These are phyloP conservation scores for Larimichthys crocea DNA, from an alignment of 2,113 vertebrate species.

Conservation along the genomic window DNA sequence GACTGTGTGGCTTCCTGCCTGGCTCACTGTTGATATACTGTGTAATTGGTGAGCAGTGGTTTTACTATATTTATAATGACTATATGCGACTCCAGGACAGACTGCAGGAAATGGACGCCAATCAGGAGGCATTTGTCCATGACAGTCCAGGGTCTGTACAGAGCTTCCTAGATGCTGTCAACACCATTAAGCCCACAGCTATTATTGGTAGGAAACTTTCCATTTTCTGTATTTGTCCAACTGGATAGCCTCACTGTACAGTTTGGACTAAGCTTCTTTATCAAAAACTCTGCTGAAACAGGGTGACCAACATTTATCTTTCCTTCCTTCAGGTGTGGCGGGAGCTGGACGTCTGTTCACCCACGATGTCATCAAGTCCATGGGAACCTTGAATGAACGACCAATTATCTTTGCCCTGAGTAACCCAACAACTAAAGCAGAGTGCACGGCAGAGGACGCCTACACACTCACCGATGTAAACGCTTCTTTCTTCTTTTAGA, in stretches of 20 bases:
- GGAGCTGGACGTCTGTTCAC: slow-evolving; percentile 94
- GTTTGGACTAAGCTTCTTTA: background rate
- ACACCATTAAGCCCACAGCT: slow-evolving; percentile 89
- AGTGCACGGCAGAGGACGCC: slow-evolving; percentile 96
- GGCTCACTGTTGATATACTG: background rate
- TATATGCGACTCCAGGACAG: slow-evolving; percentile 83
- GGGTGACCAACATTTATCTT: background rate
- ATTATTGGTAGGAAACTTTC: slow-evolving; percentile 88
- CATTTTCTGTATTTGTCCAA: background rate
- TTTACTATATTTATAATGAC: background rate
- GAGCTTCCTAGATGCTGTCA: slow-evolving; percentile 93
- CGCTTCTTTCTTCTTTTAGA: background rate
- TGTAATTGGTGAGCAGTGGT: background rate
- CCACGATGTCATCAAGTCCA: slow-evolving; percentile 88
- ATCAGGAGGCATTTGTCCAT: slow-evolving; percentile 92
- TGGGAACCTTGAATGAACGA: slow-evolving; percentile 90
- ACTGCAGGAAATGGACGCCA: slow-evolving; percentile 82
- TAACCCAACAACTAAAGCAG: slow-evolving; percentile 94
- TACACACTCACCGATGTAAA: slow-evolving; percentile 91
- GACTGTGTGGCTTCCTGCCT: slow-evolving; percentile 57
- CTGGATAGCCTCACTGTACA: background rate
- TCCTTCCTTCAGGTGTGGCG: slow-evolving; percentile 87
- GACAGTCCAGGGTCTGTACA: slow-evolving; percentile 84
- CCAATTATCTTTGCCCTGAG: slow-evolving; percentile 97
- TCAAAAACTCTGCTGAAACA: too few species aligned